These are phyloP conservation scores for Leptinotarsa tumamoca DNA, from an alignment of 2,888 invertebrate genomes.

Conservation along the genomic window DNA sequence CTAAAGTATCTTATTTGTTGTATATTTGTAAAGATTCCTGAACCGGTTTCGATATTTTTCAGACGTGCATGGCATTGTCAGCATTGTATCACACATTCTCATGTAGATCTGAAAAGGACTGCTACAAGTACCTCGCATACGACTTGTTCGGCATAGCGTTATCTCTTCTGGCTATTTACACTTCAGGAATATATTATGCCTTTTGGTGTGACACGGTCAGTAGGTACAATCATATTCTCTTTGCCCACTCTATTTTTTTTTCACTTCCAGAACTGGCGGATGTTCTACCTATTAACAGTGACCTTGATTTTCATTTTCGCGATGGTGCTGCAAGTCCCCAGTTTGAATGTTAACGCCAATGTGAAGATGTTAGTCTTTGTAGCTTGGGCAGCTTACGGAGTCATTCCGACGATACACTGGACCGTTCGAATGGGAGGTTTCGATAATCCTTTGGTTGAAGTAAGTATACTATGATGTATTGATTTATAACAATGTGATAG, in stretches of 20 bases:
- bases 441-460: slow-evolving; percentile 85
- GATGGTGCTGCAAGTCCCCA: slow-evolving; percentile 83
- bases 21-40: no score
- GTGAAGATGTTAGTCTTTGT: slow-evolving; percentile 85
- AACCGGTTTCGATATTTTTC: slow-evolving; percentile 62
- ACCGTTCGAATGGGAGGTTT: slow-evolving; percentile 89
- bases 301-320: slow-evolving; percentile 84
- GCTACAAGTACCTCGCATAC: slow-evolving; percentile 86
- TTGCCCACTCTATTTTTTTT: not conserved
- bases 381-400: slow-evolving; percentile 89
- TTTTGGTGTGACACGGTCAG: slow-evolving; percentile 94
- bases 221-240: slow-evolving; percentile 23
- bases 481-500: no score
- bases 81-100: slow-evolving; percentile 95
- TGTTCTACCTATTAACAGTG: slow-evolving; percentile 86
- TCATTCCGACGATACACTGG: slow-evolving; percentile 94
- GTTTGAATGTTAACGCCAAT: slow-evolving; percentile 76
- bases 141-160: slow-evolving; percentile 95
- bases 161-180: slow-evolving; percentile 92
- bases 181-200: slow-evolving; percentile 95
- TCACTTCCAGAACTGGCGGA: slow-evolving; percentile 76
- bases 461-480: slow-evolving; percentile 61
- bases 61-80: slow-evolving; percentile 94
- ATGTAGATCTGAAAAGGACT: slow-evolving; percentile 89
- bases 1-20: no score